Evolutionary conservation across 2,113 vertebrate genomes (phyloP).

Genomic region (Gymnobelideus leadbeateri): DNA sequence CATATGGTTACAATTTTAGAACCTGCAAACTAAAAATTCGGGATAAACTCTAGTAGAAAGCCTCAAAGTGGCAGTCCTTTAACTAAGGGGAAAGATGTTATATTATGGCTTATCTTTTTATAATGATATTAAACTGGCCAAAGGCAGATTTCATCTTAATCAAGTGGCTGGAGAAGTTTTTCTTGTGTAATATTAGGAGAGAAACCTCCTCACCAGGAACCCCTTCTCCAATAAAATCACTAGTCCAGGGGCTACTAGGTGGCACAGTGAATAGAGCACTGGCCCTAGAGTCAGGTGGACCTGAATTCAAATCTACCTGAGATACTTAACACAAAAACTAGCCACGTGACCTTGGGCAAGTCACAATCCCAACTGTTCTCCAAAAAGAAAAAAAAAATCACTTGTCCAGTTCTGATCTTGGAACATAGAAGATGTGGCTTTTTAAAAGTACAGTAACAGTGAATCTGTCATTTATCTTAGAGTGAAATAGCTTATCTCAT

Average conservation of each 20-base stretch:
- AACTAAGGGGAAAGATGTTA: not conserved
- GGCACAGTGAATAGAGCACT: too few species aligned
- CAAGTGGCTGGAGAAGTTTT: conserved; percentile 6
- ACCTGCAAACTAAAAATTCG: conserved; percentile 50
- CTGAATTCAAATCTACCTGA: too few species aligned
- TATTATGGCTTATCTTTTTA: conserved; percentile 4
- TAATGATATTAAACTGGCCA: not conserved
- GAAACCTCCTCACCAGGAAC: not conserved
- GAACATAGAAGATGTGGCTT: not conserved
- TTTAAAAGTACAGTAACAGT: not conserved
- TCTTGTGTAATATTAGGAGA: not conserved
- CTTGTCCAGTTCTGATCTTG: not conserved
- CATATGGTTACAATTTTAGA: conserved; percentile 41
- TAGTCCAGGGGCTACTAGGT: too few species aligned
- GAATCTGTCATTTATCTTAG: conserved; percentile 17
- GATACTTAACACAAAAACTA: too few species aligned
- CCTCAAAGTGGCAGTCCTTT: conserved; percentile 40
- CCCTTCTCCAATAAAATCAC: not conserved
- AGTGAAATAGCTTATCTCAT: not conserved
- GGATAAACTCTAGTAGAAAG: conserved; percentile 20
- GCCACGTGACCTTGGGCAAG: too few species aligned
- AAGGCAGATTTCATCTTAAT: conserved; percentile 32
- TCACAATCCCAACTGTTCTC: too few species aligned
- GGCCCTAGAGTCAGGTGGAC: too few species aligned
- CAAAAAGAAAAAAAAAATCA: not conserved